phyloP scores from a whole-genome alignment of 1,140 invertebrate species.

The Meloidogyne hapla region DNA sequence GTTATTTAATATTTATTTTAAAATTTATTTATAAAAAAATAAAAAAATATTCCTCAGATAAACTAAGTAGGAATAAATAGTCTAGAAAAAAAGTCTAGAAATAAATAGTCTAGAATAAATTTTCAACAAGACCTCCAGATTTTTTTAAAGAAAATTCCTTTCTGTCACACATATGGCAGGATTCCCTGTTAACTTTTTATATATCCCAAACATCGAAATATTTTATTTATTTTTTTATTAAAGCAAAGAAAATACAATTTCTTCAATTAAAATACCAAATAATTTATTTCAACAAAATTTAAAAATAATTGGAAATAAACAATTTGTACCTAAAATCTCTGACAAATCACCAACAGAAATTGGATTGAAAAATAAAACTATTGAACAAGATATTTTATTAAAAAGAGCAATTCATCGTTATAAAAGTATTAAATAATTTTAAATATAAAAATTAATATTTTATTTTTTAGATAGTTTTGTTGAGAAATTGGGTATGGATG shows the following conservation, averaged over 20 bases:
- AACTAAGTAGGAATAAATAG: too few relatives aligned
- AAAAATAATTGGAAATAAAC: not conserved
- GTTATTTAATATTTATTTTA: not conserved
- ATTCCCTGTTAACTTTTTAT: too few relatives aligned
- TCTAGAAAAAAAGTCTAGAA: too few relatives aligned
- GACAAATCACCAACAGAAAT: not conserved
- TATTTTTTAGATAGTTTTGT: slow-evolving; percentile 2
- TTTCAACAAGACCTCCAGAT: too few relatives aligned
- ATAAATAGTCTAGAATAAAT: too few relatives aligned
- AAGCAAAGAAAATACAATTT: not conserved
- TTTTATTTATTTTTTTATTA: not conserved
- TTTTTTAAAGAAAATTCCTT: too few relatives aligned
- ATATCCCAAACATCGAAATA: too few relatives aligned
- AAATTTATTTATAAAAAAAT: not conserved
- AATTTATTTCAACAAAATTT: slow-evolving; percentile 7
- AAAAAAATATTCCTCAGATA: not conserved
- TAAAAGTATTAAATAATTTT: not conserved
- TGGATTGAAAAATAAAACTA: not conserved
- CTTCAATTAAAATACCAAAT: not conserved
- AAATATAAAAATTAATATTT: not conserved
- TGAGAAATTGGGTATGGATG: slow-evolving; percentile 1
- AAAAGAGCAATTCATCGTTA: not conserved
- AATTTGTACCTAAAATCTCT: not conserved
- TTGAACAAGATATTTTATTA: not conserved
- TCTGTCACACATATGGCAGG: too few relatives aligned